Percentiles rank a stretch among this genome's conserved stretches.
Conservation (phyloP, 1,140 invertebrate species). For the Solenopsis fugax region DNA sequence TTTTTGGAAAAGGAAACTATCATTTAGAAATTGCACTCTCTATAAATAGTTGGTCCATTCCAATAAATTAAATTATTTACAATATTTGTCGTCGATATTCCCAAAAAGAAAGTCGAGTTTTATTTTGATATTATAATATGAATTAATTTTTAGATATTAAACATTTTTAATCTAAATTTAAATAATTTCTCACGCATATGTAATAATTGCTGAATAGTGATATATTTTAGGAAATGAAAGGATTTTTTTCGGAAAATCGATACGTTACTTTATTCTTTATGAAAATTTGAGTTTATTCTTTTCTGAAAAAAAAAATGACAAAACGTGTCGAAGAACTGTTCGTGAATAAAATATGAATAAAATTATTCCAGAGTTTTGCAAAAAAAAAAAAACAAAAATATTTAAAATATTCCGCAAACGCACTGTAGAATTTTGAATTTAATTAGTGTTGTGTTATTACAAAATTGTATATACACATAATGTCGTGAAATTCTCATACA, state of each 20-base stretch:
- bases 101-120: not conserved
- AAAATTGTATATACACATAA: not conserved
- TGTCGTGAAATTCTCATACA: not conserved
- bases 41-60: not conserved
- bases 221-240: not conserved
- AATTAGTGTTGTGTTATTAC: not conserved
- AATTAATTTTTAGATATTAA: conserved; percentile 4
- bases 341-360: not conserved
- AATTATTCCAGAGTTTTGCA: not conserved
- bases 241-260: not conserved
- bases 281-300: too few relatives aligned
- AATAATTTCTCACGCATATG: not conserved
- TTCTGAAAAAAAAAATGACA: not conserved
- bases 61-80: not conserved
- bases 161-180: not conserved
- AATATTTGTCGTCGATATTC: not conserved
- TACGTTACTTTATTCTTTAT: not conserved
- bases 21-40: not conserved
- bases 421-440: not conserved
- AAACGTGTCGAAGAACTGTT: not conserved
- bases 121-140: conserved; percentile 10
- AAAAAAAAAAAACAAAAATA: not conserved
- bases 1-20: not conserved
- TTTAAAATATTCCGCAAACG: not conserved
- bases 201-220: not conserved